Evolutionary conservation across 2,797 vertebrate species (phyloP).

Genomic region (Gadopsis bispinosus): DNA sequence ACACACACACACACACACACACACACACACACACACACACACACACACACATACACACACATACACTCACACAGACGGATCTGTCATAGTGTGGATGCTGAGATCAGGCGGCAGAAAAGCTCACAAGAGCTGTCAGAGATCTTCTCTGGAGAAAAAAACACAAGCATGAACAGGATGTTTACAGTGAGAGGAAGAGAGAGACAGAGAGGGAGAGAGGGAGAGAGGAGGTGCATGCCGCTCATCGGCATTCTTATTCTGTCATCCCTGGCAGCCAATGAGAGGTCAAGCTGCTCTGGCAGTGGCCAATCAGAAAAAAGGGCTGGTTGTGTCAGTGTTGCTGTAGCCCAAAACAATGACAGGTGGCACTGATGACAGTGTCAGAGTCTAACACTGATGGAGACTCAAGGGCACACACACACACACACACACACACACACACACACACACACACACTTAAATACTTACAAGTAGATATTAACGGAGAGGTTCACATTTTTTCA

Average conservation of each 20-base stretch:
- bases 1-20: too few species aligned
- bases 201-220: slow-evolving; percentile 37
- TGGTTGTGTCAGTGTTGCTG: slow-evolving; percentile 65
- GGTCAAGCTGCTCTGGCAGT: slow-evolving; percentile 73
- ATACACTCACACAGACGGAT: slow-evolving; percentile 5
- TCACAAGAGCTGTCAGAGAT: slow-evolving; percentile 54
- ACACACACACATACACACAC: neutral
- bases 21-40: too few species aligned
- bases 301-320: slow-evolving; percentile 71
- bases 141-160: slow-evolving; percentile 42
- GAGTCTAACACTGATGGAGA: slow-evolving; percentile 44
- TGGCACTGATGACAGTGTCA: slow-evolving; percentile 56
- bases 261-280: slow-evolving; percentile 85
- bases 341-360: slow-evolving; percentile 75
- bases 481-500: neutral
- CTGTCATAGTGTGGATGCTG: slow-evolving; percentile 35
- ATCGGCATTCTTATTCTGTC: slow-evolving; percentile 84
- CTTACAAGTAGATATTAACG: neutral
- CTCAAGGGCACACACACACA: slow-evolving; percentile 53
- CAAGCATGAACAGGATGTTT: slow-evolving; percentile 73
- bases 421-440: slow-evolving; percentile 25
- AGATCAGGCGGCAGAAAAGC: slow-evolving; percentile 11
- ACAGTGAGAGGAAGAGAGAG: slow-evolving; percentile 50
- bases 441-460: slow-evolving; percentile 2
- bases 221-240: slow-evolving; percentile 57